Evolutionary conservation across 2,888 invertebrate species (phyloP), one percentile per base, ranked within the genome.

Genomic region (Synergus umbraculus): DNA sequence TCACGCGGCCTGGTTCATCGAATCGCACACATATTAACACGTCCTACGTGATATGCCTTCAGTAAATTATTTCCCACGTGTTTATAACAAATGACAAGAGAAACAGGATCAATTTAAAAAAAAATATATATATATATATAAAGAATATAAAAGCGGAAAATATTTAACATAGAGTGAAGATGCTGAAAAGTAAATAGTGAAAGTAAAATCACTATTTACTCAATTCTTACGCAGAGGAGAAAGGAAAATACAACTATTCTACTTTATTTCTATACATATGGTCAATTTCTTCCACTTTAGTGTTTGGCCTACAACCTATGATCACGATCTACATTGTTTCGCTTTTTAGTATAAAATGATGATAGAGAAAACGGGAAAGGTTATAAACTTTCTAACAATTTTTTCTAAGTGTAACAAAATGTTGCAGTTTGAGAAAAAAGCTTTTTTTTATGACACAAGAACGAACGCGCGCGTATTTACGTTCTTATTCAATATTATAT

Each of bases 1-100:
- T 88, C 87, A 86, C 86, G 84, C 87, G 84, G 78, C 85, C 78
- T 85, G 82, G 81, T 85, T 82, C 82, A 81, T 86, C 82, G 80
- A 83, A 81, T 83, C 79, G 81, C 82, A 81, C 78, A 77, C 81
- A 83, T 86, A 29, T 60, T 85, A 86, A 85, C 82, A 78, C 87
- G 83, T 86, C 86, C 82, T 86, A 83, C 86, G 83, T 86, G 86
- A 85, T 83, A 86, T 63, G 13, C 13, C 4, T 29, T 4, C 12
- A 9, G 81, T 58, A 63, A 22, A 63, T 29, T 63, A 63, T 13
- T 78, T 78, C 84, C 78, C 83, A 81, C 84, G 83, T 80, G 80
- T 66, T 37, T 67, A 37, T 76, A 78, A 58, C 18, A 58, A 58
- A 18, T 58, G 8, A 58, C 58, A 9, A 58, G 58, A 58, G 18